Percentiles rank a stretch among this genome's conserved stretches.
Conservation (phyloP, 1,140 invertebrate genomes). For the Drosophila suzukii region DNA sequence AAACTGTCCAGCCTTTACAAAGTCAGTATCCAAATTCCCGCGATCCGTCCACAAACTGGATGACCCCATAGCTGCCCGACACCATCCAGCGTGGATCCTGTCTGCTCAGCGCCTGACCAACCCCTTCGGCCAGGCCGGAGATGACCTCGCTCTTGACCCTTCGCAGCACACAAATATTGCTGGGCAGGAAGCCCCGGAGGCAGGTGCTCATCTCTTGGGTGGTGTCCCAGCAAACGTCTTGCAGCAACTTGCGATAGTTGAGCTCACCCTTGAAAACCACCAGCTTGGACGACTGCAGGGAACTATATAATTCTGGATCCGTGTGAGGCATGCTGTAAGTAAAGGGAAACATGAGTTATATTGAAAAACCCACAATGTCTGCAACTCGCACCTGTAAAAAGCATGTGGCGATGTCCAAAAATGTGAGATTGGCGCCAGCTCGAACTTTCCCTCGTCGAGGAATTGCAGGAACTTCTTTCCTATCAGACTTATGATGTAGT, state of each 20-base stretch:
- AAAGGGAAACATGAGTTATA: not conserved
- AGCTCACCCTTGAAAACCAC: constrained; percentile 98
- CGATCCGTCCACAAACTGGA: constrained; percentile 69
- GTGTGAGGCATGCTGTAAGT: constrained; percentile 90
- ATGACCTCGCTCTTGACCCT: constrained; percentile 97
- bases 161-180: constrained; percentile 91
- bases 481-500: constrained; percentile 83
- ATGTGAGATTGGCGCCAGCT: constrained; percentile 86
- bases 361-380: not conserved
- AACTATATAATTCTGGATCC: constrained; percentile 89
- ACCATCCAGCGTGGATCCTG: constrained; percentile 93
- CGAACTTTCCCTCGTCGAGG: constrained; percentile 85
- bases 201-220: constrained; percentile 88
- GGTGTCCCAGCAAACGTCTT: constrained; percentile 93
- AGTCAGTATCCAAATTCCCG: constrained; percentile 46
- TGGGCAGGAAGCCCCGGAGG: constrained; percentile 92
- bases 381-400: constrained; percentile 84
- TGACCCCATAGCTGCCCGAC: constrained; percentile 92
- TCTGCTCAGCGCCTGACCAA: constrained; percentile 86
- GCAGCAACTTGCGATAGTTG: constrained; percentile 97
- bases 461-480: constrained; percentile 86
- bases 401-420: constrained; percentile 96
- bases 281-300: constrained; percentile 89
- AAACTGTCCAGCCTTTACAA: constrained; percentile 2
- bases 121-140: constrained; percentile 89